Evolutionary conservation across 2,113 vertebrate genomes (phyloP), one percentile per base, ranked within the genome.

Genomic region (Percina caprodes): DNA sequence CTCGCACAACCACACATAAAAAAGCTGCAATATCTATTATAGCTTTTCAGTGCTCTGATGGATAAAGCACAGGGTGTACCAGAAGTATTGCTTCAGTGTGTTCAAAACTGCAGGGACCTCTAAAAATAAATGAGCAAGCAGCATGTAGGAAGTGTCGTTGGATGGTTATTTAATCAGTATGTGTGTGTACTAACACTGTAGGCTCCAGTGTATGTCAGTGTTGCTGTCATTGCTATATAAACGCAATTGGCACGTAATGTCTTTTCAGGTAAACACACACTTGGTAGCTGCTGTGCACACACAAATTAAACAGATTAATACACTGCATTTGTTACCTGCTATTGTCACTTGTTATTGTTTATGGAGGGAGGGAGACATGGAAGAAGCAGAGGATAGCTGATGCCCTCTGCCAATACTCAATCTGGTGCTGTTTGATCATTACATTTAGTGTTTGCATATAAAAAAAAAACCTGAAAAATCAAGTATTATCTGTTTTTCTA

Each of bases 101-200:
- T 91, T 93, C 84, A 87, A 89, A 82, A 86, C 83, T 84, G 77
- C 74, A 79, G 84, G 87, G 86, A 90, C 77, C 69, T 83, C 88
- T 90, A 91, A 91, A 89, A 90, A 90, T 91, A 92, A 91, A 91
- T 86, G 71, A 93, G 84, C 76, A 77, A 74, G 74, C 83, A 83
- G 80, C 77, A 63, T 73, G 77, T 66, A 60, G 82, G 82, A 86
- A 56, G 75, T 68, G 80, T 87, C 65, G 51, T 59, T 26, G 77
- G 74, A 52, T 58, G 75, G 86, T 91, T 92, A 89, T 93, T 94
- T 93, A 90, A 94, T 92, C 90, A 92, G 69, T 59, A 69, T 42
- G 55, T 54, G 78, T 80, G 62, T 76, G 81, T 90, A 83, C 82
- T 79, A 72, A 84, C 84, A 61, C 54, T 67, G 49, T 70, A 58